Evolutionary conservation across 2,113 vertebrate genomes (phyloP), one percentile per base, ranked within the genome.

Genomic region (Notechis scutatus): DNA sequence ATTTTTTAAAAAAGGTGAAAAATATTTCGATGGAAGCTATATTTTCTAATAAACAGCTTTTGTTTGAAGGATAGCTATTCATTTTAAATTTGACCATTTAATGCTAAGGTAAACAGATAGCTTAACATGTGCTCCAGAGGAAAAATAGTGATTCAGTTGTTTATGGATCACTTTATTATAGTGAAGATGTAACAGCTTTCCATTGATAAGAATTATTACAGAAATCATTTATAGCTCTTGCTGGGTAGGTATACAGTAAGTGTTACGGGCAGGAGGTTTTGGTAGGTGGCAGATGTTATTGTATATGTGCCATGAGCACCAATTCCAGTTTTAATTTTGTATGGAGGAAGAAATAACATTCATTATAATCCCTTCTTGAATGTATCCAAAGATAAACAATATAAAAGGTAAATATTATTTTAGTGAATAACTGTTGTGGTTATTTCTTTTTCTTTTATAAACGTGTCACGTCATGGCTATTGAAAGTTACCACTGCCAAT

Each of bases 41-140:
- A 91, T 95, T 93, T 90, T 42, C 92, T 92, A 92, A 57, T 50
- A 92, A 93, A n/a, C 34, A 64, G 86, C 39, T 52, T 94, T 93
- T 92, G 20, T 57, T 91, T 64, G 52, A 92, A 91, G 59, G 55
- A 50, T 18, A 5, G n/a, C 39, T 23, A 91, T 93, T 18, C 93
- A 57, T 90, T 95, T 92, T 88, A 94, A 93, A 34, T 92, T 23
- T 94, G 54, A 55, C 93, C 0, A 81, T 95, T 95, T 93, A 92
- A 90, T 92, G 92, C 52, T 69, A 93, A 94, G 91, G 89, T 95
- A 85, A 96, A 92, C 85, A 90, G 89, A 92, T 87, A 59, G 52
- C 94, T 95, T 94, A 93, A 89, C 52, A 94, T 93, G 87, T 55
- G 47, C 52, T 91, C 21, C 85, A 39, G 87, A 95, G 91, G 81